A percentile compares a stretch with the other conserved stretches of the same genome.
Evolutionary conservation across 2,797 vertebrate genomes (phyloP).

Genomic region (Gallinago stenura): DNA sequence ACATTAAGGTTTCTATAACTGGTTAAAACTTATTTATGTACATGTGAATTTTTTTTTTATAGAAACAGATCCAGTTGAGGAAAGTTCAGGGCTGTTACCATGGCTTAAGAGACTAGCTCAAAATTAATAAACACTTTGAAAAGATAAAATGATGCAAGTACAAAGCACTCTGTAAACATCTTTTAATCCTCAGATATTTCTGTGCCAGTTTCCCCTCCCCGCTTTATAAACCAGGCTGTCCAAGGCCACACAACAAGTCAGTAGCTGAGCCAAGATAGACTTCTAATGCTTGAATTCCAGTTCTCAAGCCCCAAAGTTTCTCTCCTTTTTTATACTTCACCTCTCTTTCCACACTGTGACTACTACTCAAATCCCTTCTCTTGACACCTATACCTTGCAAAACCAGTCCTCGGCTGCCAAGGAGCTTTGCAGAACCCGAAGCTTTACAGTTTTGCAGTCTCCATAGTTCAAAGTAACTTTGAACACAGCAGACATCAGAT

Average conservation of each 20-base stretch:
- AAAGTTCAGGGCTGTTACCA: neutral
- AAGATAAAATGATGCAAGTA: slow-evolving; percentile 28
- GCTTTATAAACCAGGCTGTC: neutral
- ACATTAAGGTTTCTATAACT: neutral
- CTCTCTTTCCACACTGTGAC: neutral
- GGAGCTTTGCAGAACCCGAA: neutral
- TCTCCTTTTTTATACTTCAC: neutral
- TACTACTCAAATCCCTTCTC: neutral
- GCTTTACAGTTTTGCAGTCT: neutral
- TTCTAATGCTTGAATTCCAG: neutral
- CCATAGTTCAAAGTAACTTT: neutral
- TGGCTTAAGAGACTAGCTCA: neutral
- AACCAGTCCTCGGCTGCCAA: neutral
- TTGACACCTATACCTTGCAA: neutral
- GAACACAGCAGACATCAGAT: neutral
- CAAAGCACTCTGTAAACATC: slow-evolving; percentile 40
- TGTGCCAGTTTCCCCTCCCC: neutral
- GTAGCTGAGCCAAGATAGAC: slow-evolving; percentile 6
- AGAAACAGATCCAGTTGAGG: neutral
- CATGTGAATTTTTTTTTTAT: neutral
- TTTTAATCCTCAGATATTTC: slow-evolving; percentile 17
- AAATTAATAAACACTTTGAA: slow-evolving; percentile 47
- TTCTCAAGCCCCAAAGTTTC: neutral
- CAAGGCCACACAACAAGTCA: slow-evolving; percentile 19
- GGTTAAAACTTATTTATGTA: neutral